Evolutionary conservation across 2,113 vertebrate species (phyloP).

Genomic region (Cepphus grylle): DNA sequence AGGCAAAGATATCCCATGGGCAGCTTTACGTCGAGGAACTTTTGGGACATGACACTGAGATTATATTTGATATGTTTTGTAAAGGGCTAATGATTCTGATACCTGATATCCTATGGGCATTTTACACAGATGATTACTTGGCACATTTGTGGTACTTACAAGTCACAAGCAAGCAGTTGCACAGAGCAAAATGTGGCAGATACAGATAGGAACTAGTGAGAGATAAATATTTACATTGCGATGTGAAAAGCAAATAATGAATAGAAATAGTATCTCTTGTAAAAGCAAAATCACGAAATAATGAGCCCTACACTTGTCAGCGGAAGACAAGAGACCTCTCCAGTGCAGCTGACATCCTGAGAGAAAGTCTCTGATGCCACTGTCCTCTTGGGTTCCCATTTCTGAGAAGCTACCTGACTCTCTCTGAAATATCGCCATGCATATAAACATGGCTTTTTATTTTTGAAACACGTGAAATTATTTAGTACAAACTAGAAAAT

Average conservation of each 20-base stretch:
- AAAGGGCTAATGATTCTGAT: not conserved
- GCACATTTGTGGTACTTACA: not conserved
- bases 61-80: not conserved
- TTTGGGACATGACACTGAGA: not conserved
- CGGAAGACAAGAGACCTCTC: not conserved
- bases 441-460: not conserved
- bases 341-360: not conserved
- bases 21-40: not conserved
- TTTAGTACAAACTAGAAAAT: constrained; percentile 7
- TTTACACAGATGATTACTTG: not conserved
- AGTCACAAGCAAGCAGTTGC: not conserved
- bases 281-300: not conserved
- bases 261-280: not conserved
- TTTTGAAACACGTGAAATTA: constrained; percentile 17
- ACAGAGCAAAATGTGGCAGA: not conserved
- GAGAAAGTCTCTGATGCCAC: not conserved
- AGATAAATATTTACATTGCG: not conserved
- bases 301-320: not conserved
- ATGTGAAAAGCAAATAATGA: not conserved
- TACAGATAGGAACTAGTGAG: not conserved
- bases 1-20: not conserved
- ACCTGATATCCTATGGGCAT: not conserved
- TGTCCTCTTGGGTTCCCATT: not conserved
- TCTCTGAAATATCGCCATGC: not conserved
- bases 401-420: not conserved